Base-by-base conservation (phyloP, 2,888 invertebrate species). In the Trissoscelio sp. region DNA sequence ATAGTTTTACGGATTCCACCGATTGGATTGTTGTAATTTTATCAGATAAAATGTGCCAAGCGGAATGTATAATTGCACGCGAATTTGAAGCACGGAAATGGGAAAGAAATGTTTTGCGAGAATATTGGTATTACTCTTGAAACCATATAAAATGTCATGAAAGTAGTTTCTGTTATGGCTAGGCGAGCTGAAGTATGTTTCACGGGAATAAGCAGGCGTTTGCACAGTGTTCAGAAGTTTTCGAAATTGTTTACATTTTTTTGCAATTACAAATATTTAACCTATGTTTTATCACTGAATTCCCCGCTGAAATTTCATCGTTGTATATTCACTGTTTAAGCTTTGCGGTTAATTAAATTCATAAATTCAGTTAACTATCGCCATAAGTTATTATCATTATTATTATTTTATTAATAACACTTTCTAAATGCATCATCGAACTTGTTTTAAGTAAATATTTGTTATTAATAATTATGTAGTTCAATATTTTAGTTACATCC, bases 251-350 rank as follows among this genome's bases (percentile, higher is more conserved):
- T 58, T 58, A 9, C 44, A 31, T 46, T 57, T 69, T 20, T 9
- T 67, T 55, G 5, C 44, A 57, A 53, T 69, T 57, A 55, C 69
- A 69, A 69, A 69, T 69, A 57, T 46, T 69, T 69, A 46, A 18
- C 20, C 7, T 37, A 12, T 55, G 55, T 12, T 66, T 24, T 44
- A 16, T 31, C 12, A 14, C 14, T 51, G 24, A 31, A 18, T 24
- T 62, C 11, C 16, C 18, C n/a, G 11, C 6, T 6, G 22, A 24
- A n/a, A 51, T 24, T 51, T 51, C 6, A 6, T 51, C 5, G 51
- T 14, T 11, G 11, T 9, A 6, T n/a, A 48, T 16, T 20, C 6
- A n/a, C 6, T 57, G 22, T 37, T 18, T 5, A 37, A 60, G 6
- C 37, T 24, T 34, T 31, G 22, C 31, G 11, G 4, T 62, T 62